Base-by-base conservation (phyloP, 1,140 invertebrate species). In the Sycophila sp. region DNA sequence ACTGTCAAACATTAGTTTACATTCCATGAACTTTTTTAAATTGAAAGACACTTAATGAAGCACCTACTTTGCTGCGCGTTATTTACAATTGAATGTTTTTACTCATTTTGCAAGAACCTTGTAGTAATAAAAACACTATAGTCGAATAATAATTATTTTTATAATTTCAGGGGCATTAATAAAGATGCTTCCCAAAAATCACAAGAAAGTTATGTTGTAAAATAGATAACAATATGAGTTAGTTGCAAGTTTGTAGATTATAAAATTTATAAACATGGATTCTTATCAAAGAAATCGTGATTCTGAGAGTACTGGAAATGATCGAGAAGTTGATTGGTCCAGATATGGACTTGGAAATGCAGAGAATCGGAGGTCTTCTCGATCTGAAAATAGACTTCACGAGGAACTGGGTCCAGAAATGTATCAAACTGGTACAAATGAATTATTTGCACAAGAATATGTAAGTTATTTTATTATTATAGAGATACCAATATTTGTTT, bases 371-470 rank as follows among this genome's bases (percentile, higher is more conserved):
- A 83, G 82, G 71, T 80, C 87, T 55, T 83, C 85, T 42, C 77
- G 87, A 62, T 83, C 86, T 36, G 87, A 89, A 71, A 90, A 88
- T 10, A 90, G 89, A 70, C 90, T 89, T 24, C 93, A 93, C 77
- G 90, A 91, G 87, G 90, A 91, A 75, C 89, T 93, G 83, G 90
- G 89, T 60, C 89, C 90, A 47, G 92, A 92, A 78, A 93, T 93
- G 34, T 93, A 94, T 82, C 92, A 94, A 84, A 92, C 92, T 45
- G 92, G 92, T 68, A 91, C 91, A 24, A 96, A 96, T 86, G 94
- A 96, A 85, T 88, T 96, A 38, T 96, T 94, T 85, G 93, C 94
- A 22, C 93, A 95, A 81, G 94, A 96, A 86, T 93, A 94, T 88
- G 94, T 90, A 78, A 81, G 78, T 69, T n/a, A 34, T 47, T 45